phyloP scores from a whole-genome alignment of 37 sponge, comb jelly and placozoan genomes.

The Cladorhizidae sp. region DNA sequence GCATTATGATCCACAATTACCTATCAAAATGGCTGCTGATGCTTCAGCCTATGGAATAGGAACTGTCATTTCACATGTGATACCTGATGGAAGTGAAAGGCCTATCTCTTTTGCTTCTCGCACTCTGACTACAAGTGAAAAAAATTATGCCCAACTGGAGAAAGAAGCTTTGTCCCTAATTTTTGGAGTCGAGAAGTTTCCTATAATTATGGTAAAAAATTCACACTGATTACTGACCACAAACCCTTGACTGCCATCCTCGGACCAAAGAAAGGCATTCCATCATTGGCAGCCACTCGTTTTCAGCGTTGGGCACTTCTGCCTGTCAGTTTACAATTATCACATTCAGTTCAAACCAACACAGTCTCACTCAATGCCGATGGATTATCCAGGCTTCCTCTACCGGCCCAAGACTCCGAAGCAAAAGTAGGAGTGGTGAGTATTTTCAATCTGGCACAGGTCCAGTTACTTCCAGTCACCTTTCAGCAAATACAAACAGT shows the following conservation, averaged over 20 bases:
- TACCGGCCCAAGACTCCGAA: neutral
- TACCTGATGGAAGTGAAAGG: conserved; percentile 1
- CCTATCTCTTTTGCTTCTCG: neutral
- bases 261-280: neutral
- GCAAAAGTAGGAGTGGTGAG: neutral
- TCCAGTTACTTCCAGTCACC: neutral
- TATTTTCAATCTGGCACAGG: neutral
- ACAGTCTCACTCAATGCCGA: neutral
- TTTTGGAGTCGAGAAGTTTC: neutral
- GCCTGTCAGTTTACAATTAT: neutral
- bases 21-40: neutral
- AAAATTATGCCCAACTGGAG: neutral
- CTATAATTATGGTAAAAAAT: neutral
- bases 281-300: neutral
- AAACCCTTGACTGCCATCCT: neutral
- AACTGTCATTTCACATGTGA: neutral
- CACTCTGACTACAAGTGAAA: no score
- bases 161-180: neutral
- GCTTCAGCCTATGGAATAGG: conserved; percentile 1
- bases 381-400: neutral
- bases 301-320: neutral
- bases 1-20: neutral
- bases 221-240: neutral
- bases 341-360: neutral
- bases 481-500: neutral